Percentiles rank a stretch among this genome's conserved stretches.
Conservation (phyloP, 37 sponge, comb jelly and placozoan species). For the Spongilla lacustris region DNA sequence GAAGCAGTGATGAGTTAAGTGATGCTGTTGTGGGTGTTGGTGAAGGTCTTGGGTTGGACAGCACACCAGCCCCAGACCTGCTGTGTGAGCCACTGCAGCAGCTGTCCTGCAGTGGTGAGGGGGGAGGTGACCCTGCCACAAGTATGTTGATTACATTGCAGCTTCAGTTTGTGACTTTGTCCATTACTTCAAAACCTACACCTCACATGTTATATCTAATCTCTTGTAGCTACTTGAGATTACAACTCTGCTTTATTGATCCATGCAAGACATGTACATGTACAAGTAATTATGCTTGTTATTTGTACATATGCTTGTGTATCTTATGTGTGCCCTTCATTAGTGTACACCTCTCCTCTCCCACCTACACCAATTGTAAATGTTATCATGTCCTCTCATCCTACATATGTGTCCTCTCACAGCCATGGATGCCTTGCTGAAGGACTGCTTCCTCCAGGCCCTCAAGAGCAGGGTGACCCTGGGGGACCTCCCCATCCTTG, state of each 20-base stretch:
- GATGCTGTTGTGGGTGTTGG: not conserved
- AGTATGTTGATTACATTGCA: not conserved
- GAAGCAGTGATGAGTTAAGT: not conserved
- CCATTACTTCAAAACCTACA: too few relatives aligned
- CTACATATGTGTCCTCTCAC: too few relatives aligned
- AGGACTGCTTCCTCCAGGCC: slow-evolving; percentile 40
- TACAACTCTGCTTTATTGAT: too few relatives aligned
- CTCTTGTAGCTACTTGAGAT: too few relatives aligned
- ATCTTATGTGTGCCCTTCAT: too few relatives aligned
- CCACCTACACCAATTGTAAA: too few relatives aligned
- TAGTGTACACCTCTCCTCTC: too few relatives aligned
- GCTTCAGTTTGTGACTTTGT: not conserved
- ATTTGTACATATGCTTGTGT: too few relatives aligned
- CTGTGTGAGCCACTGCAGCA: not conserved
- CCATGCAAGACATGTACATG: too few relatives aligned
- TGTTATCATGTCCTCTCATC: too few relatives aligned
- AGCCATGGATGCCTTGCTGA: slow-evolving; percentile 44
- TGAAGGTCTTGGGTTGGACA: not conserved
- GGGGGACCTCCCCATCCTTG: slow-evolving; percentile 40
- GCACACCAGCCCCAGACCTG: not conserved
- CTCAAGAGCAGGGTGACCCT: slow-evolving; percentile 9
- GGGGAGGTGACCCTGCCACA: not conserved
- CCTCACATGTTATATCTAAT: too few relatives aligned
- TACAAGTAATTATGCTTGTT: too few relatives aligned
- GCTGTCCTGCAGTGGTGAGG: not conserved